Evolutionary conservation across 2,797 vertebrate species (phyloP), one percentile per base, ranked within the genome.

Genomic region (Pantherophis vulpinus): DNA sequence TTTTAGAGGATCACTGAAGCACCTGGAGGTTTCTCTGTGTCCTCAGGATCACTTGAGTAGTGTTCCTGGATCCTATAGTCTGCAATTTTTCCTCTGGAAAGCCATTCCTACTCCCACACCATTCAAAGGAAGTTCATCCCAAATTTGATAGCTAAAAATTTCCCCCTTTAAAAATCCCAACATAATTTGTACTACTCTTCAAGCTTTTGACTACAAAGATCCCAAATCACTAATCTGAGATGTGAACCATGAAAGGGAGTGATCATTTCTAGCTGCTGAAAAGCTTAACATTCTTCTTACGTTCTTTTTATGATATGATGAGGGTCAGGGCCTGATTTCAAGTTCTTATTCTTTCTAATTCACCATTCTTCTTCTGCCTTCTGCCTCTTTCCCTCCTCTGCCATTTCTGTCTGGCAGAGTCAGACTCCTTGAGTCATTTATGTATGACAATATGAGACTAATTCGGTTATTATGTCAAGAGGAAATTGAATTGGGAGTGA

Each of bases 381-480:
- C 96, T 96, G 32, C 87, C 66, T 95, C 91, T 95, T 90, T 95
- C 95, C 92, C 95, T 91, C 1, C 91, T 88, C 94, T 95, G n/a
- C 70, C 90, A 92, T n/a, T 92, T 92, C 94, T 29, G 60, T 58
- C 95, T 55, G 9, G 42, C 66, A 74, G 97, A 94, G 95, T 96
- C 2, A 5, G 94, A 95, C 94, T 97, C 95, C 94, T 94, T 54
- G 79, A 97, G 97, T 97, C 97, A 97, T 98, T 97, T 98, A 97
- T 98, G 98, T 97, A 94, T 95, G 97, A 97, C 97, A 97, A 97
- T 95, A 94, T 95, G 94, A 97, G 95, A 97, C 96, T 97, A 97
- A 98, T 98, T 98, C 95, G 94, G 96, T 97, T 97, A 96, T 97
- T 98, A 96, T 98, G 97, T 97, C 97, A 97, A 97, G 96, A 97